These are phyloP conservation scores for Hylaeus volcanicus DNA, from an alignment of 1,140 invertebrate species.

Conservation along the genomic window DNA sequence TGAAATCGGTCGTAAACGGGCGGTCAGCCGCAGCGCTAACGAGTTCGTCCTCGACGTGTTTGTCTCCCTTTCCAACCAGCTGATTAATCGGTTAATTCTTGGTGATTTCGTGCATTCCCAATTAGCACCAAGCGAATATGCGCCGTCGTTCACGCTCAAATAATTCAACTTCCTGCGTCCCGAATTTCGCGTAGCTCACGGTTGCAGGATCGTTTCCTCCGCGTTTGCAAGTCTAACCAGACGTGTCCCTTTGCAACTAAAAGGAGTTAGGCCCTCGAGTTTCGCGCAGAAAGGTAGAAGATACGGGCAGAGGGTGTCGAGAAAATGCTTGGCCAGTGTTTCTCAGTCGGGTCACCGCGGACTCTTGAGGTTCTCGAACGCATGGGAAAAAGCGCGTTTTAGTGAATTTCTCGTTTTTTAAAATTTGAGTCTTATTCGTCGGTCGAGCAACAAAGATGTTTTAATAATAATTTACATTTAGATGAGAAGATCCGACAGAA, in stretches of 20 bases:
- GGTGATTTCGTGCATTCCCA: conserved; percentile 44
- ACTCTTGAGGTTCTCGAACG: too few relatives aligned
- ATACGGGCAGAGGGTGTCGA: too few relatives aligned
- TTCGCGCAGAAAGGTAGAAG: background rate
- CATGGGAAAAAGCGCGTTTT: too few relatives aligned
- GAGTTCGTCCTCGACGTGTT: conserved; percentile 54
- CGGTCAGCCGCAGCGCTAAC: conserved; percentile 63
- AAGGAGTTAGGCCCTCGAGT: conserved; percentile 14
- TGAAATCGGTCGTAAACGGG: conserved; percentile 58
- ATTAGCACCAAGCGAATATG: conserved; percentile 25
- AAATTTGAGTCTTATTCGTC: too few relatives aligned
- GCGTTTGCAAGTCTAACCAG: background rate
- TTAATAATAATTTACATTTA: too few relatives aligned
- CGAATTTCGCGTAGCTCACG: background rate
- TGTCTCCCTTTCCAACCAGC: conserved; percentile 37
- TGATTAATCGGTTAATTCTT: conserved; percentile 62
- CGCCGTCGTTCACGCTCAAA: background rate
- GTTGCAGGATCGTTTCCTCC: background rate
- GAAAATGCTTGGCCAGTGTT: background rate
- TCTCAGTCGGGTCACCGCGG: too few relatives aligned
- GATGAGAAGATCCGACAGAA: too few relatives aligned
- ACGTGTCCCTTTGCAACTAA: too few relatives aligned
- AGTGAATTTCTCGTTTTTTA: too few relatives aligned
- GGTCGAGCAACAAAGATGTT: too few relatives aligned
- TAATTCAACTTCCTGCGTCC: background rate